Base-by-base conservation (phyloP, 2,888 invertebrate genomes). In the Thalpophila matura region DNA sequence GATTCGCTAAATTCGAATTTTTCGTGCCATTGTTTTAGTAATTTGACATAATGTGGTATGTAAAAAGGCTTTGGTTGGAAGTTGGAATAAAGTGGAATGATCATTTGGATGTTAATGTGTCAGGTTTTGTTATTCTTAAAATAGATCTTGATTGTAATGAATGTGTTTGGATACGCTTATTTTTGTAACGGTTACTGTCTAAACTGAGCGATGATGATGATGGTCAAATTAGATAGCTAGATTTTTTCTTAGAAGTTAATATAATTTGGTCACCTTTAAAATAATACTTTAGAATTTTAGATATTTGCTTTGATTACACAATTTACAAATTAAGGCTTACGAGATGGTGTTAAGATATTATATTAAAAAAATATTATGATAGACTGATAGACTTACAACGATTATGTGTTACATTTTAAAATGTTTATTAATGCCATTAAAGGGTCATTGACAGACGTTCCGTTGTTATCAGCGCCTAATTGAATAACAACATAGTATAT, bases 1-100 rank as follows among this genome's bases (percentile, higher is more conserved):
- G 68, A 83, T 83, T 86, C 75, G 79, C 76, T 55, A 77, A 74
- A 83, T 80, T 79, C 59, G 35, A 72, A 82, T 76, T 78, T 70
- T 78, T 58, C 49, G 53, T 66, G 27, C 69, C 22, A 74, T 76
- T 74, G 67, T 77, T 66, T 64, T 46, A 50, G 29, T 49, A 61
- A 60, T 67, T 70, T 60, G 55, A 24, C 45, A 35, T 61, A 56
- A 57, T 43, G 18, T 62, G n/a, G 29, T 55, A 38, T 37, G 65
- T 35, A 67, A 50, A 22, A 47, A 43, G 1, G 7, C 43, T 62
- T 57, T 16, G n/a, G 10, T 57, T 49, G 6, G 6, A 29, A 16
- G 10, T 57, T 49, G 6, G 6, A 29, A 18, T 57, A 7, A 40
- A 22, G 3, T 35, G 27, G 18, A n/a, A 58, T 49, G 33, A 35